A percentile compares a stretch with the other conserved stretches of the same genome.
Conservation (phyloP, 2,888 invertebrate species). For the Calameuta idolon region DNA sequence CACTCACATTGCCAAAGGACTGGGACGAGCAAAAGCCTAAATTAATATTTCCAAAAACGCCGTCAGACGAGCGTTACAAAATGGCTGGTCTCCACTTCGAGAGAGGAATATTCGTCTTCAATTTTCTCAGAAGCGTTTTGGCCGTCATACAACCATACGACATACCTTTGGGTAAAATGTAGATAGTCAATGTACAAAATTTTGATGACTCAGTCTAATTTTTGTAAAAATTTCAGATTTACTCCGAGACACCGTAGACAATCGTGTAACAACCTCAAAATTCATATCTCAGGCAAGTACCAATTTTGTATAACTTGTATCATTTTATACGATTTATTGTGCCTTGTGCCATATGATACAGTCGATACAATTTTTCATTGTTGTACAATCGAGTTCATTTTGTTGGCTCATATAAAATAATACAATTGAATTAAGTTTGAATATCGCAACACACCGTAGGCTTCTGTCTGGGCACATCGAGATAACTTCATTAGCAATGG, state of each 20-base stretch:
- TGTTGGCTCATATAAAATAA: background rate
- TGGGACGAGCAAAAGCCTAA: slow-evolving; percentile 48
- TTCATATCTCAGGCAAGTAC: slow-evolving; percentile 61
- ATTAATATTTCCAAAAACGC: slow-evolving; percentile 56
- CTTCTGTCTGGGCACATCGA: background rate
- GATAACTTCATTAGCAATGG: background rate
- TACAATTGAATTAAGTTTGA: background rate
- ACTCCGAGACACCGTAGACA: slow-evolving; percentile 62
- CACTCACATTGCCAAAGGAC: slow-evolving; percentile 42
- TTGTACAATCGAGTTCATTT: background rate
- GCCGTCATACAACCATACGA: slow-evolving; percentile 75
- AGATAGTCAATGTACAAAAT: background rate
- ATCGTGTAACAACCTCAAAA: slow-evolving; percentile 57
- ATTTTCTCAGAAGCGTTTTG: slow-evolving; percentile 74
- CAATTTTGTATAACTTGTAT: background rate
- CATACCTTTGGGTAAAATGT: slow-evolving; percentile 72
- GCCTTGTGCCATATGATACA: background rate
- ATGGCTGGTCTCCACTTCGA: slow-evolving; percentile 71
- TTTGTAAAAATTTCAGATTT: slow-evolving; percentile 55
- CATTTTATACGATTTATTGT: background rate
- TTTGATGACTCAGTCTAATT: background rate
- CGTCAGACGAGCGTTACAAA: slow-evolving; percentile 51
- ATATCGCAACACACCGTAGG: background rate
- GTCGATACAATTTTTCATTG: background rate
- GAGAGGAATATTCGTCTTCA: slow-evolving; percentile 74